Evolutionary conservation across 2,113 vertebrate species (phyloP), one percentile per base, ranked within the genome.

Genomic region (Anas platyrhynchos): DNA sequence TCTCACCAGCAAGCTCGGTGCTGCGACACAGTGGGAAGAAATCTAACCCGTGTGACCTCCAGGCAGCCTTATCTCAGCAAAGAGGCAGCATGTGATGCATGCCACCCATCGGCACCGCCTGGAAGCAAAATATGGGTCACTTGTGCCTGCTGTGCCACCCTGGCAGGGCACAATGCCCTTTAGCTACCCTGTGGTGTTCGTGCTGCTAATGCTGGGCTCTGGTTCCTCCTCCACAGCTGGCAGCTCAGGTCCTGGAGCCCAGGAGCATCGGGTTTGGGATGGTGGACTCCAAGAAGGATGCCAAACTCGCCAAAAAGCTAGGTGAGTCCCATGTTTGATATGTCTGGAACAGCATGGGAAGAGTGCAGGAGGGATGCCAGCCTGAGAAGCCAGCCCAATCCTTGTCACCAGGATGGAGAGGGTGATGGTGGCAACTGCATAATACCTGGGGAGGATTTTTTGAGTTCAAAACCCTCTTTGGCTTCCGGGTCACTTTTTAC

Each of bases 281-380:
- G 98, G 98, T 99, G 9, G 99, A 99, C 97, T 98, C 99, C 76
- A 98, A 99, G 88, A 99, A 99, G 96, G 99, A 99, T 66, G 98
- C 98, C 89, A 99, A 99, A 75, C 98, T 99, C 72, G 99, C 99
- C 52, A 99, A 99, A 97, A 99, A 99, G 96, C 97, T 99, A 62
- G 99, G 99, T 99, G 90, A 92, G 98, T 97, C 20, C 78, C 46
- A 65, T n/a, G 31, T n/a, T 61, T 93, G 85, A 27, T 31, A 38
- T 23, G 44, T 65, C 56, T 83, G 44, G 16, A 75, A 34, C 10
- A n/a, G 14, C n/a, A 44, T 61, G 21, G 44, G 56, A 43, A 78
- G 32, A 36, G 21, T 6, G 20, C 14, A 3, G 13, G 52, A 34
- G 17, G 56, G 77, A 74, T 38, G 21, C 13, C 44, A 77, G n/a